Evolutionary conservation across 2,888 invertebrate species (phyloP), one percentile per base, ranked within the genome.

Genomic region (Papilio gigon): DNA sequence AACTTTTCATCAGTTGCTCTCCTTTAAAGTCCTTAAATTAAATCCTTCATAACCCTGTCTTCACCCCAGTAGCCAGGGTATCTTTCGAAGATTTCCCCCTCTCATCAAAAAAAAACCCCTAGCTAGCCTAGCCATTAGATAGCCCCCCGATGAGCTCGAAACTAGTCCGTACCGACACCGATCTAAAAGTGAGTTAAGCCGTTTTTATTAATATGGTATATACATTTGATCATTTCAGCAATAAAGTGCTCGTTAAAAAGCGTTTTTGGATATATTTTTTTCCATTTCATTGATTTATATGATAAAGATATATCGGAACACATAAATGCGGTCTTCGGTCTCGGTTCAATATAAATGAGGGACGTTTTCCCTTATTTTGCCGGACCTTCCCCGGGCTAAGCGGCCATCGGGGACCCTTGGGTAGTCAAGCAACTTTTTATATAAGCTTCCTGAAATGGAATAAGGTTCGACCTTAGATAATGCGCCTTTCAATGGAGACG

Each of bases 301-400:
- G 60, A 73, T 74, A 67, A 62, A 70, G 70, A 71, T 66, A 73
- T 69, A 72, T 74, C 71, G 73, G 40, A 71, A 60, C 68, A 30
- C 22, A 50, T 35, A 60, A 65, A 68, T 75, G 76, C 77, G 77
- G 78, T 80, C 80, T 65, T 65, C 42, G 83, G 79, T 79, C 81
- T 80, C 78, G 81, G 81, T 86, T 85, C 87, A 85, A 87, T 86
- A 88, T 88, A 86, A 85, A 89, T 87, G 89, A 87, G 87, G 81
- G 84, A 82, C 84, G 82, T 80, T 86, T 86, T 86, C 82, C 85
- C 83, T 83, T 84, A 84, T 84, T 86, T 84, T 81, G 76, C 79
- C 78, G 78, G 80, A 80, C 84, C 81, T 82, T 80, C 73, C n/a
- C 73, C 77, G 79, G 81, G 82, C 84, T 89, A 90, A 90, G 86